Evolutionary conservation across 2,113 vertebrate species (phyloP).

Genomic region (Platichthys flesus): DNA sequence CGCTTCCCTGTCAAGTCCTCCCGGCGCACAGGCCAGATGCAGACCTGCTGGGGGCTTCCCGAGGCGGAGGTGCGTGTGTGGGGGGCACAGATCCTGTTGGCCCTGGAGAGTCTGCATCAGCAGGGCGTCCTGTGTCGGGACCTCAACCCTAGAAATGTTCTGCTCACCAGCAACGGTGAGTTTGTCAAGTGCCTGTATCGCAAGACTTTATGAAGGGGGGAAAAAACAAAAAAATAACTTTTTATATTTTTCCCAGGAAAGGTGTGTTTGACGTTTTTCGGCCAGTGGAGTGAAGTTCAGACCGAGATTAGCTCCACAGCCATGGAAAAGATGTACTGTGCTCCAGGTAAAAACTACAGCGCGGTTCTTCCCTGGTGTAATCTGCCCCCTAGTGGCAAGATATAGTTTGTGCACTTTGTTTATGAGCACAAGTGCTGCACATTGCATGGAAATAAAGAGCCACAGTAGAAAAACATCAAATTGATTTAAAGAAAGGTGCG

Average conservation of each 20-base stretch:
- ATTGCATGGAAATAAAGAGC: not conserved
- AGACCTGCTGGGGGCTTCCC: constrained; percentile 80
- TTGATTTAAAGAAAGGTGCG: not conserved
- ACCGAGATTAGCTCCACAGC: constrained; percentile 86
- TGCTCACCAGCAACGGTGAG: constrained; percentile 90
- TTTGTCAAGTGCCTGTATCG: not conserved
- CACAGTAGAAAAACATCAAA: not conserved
- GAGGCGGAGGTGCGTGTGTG: constrained; percentile 89
- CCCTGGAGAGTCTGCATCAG: constrained; percentile 93
- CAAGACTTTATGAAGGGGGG: not conserved
- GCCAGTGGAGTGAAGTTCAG: constrained; percentile 97
- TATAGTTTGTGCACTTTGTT: not conserved
- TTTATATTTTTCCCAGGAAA: constrained; percentile 84
- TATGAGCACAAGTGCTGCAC: not conserved
- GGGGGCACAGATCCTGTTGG: constrained; percentile 93
- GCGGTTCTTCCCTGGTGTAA: constrained; percentile 13
- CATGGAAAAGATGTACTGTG: constrained; percentile 90
- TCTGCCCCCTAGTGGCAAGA: constrained; percentile 61
- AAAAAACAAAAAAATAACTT: not conserved
- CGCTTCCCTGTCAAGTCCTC: constrained; percentile 42
- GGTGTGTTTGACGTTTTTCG: constrained; percentile 92
- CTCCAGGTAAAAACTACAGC: constrained; percentile 87
- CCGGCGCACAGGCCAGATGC: constrained; percentile 7
- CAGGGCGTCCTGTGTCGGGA: constrained; percentile 95
- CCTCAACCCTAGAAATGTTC: constrained; percentile 95